A percentile compares a stretch with the other conserved stretches of the same genome.
These are phyloP conservation scores for Ptilonorhynchus violaceus DNA, from an alignment of 2,113 vertebrate genomes.

Conservation along the genomic window DNA sequence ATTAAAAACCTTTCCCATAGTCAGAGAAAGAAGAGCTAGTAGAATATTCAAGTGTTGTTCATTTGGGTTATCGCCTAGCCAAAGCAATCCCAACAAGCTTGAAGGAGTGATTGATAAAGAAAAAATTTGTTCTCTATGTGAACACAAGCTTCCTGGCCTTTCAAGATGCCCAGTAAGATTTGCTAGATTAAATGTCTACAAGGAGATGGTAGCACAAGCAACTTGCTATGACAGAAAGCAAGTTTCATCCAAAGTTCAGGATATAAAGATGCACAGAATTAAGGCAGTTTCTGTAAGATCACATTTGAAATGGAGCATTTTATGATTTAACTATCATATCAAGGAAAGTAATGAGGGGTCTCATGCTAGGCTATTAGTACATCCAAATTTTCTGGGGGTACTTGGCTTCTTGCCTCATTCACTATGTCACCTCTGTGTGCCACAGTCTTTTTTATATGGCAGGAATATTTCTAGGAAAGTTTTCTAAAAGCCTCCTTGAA, in stretches of 20 bases:
- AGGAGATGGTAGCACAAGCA: background rate
- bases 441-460: background rate
- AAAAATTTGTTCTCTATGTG: background rate
- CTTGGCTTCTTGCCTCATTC: background rate
- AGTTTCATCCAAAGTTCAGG: background rate
- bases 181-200: background rate
- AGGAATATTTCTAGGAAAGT: background rate
- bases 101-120: background rate
- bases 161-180: background rate
- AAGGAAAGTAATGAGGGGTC: background rate
- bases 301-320: background rate
- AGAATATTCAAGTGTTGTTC: background rate
- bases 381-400: background rate
- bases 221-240: background rate
- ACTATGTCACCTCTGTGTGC: background rate
- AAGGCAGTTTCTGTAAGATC: background rate
- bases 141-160: background rate
- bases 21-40: background rate
- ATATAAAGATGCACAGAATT: background rate
- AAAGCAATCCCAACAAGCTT: background rate
- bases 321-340: background rate
- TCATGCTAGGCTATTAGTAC: background rate
- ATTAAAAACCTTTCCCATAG: background rate
- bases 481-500: background rate
- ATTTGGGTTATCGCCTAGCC: background rate